Conservation (phyloP, 2,113 vertebrate genomes). For the Oncorhynchus kisutch region DNA sequence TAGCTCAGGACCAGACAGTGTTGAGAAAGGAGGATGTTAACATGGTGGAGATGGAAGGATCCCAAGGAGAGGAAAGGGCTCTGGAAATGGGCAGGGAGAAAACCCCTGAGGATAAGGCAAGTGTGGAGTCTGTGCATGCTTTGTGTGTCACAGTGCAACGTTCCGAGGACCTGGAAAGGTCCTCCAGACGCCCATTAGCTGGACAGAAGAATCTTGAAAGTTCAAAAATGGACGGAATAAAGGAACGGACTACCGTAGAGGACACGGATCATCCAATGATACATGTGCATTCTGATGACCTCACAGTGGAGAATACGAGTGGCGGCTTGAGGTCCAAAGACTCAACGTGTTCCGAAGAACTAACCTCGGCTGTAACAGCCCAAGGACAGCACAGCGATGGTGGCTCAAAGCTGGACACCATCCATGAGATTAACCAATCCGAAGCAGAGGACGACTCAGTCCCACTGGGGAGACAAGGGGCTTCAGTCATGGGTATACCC, state of each 20-base stretch:
- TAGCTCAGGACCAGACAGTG: constrained; percentile 39
- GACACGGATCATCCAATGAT: constrained; percentile 17
- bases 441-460: constrained; percentile 33
- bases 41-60: constrained; percentile 18
- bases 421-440: constrained; percentile 49
- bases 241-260: not conserved
- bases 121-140: constrained; percentile 25
- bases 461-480: constrained; percentile 12
- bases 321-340: constrained; percentile 19
- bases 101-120: constrained; percentile 15
- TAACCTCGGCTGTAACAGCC: not conserved
- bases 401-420: constrained; percentile 59
- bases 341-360: not conserved
- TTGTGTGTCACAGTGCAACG: constrained; percentile 33
- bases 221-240: constrained; percentile 12
- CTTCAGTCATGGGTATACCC: not conserved
- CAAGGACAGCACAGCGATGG: constrained; percentile 37
- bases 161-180: constrained; percentile 20
- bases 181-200: constrained; percentile 12
- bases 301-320: constrained; percentile 15
- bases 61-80: constrained; percentile 39
- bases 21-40: constrained; percentile 33
- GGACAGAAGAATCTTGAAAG: constrained; percentile 14
- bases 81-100: constrained; percentile 14
- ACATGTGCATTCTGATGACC: not conserved